These are phyloP conservation scores for Melinaea menophilus DNA, from an alignment of 2,888 invertebrate genomes.

Conservation along the genomic window DNA sequence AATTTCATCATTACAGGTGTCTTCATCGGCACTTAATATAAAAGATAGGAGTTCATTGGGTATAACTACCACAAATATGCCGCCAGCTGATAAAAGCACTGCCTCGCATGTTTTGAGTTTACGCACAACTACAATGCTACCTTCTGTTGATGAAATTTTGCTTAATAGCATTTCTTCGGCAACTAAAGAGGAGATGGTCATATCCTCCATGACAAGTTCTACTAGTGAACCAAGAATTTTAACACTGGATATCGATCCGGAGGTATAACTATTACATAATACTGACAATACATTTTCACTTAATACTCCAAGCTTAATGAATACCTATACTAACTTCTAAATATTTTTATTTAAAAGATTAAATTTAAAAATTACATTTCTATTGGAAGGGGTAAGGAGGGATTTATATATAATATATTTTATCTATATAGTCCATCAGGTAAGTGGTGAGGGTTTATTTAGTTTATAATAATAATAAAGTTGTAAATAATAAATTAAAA, in stretches of 20 bases:
- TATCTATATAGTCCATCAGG: constrained; percentile 36
- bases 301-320: constrained; percentile 3
- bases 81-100: constrained; percentile 73
- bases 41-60: constrained; percentile 71
- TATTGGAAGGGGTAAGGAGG: background rate
- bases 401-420: background rate
- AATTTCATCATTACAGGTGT: constrained; percentile 75
- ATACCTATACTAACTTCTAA: constrained; percentile 13
- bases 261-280: constrained; percentile 74
- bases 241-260: constrained; percentile 80
- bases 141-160: constrained; percentile 79
- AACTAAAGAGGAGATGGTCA: constrained; percentile 78
- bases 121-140: constrained; percentile 78
- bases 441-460: constrained; percentile 58
- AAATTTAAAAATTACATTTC: background rate
- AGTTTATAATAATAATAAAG: constrained; percentile 7
- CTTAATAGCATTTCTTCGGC: constrained; percentile 80
- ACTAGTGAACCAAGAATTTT: constrained; percentile 77
- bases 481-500: constrained; percentile 3
- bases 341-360: constrained; percentile 23
- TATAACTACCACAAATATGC: constrained; percentile 69
- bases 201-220: constrained; percentile 72
- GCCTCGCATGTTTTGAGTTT: constrained; percentile 77
- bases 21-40: constrained; percentile 74
- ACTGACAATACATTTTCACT: constrained; percentile 34